Evolutionary conservation across 2,113 vertebrate genomes (phyloP).

Genomic region (Zapus hudsonius): DNA sequence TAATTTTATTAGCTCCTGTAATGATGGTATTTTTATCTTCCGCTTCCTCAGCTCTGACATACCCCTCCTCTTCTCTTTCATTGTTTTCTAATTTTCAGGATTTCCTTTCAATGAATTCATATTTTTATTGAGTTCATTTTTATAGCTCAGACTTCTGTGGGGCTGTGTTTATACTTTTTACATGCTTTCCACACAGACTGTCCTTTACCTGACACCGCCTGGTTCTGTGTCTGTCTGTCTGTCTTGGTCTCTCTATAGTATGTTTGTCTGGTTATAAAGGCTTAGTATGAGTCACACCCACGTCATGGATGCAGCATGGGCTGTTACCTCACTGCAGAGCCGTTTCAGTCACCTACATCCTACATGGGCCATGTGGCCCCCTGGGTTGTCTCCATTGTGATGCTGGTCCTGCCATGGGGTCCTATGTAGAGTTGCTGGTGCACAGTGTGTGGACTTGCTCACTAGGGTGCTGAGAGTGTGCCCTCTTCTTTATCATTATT

Average conservation of each 20-base stretch:
- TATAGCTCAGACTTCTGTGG: neutral
- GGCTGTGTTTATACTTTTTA: neutral
- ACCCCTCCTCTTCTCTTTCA: neutral
- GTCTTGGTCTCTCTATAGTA: neutral
- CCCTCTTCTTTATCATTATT: too few relatives aligned
- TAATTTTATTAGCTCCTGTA: neutral
- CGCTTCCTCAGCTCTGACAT: neutral
- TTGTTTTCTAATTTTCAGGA: slow-evolving; percentile 17
- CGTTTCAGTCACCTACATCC: neutral
- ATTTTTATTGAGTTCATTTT: slow-evolving; percentile 12
- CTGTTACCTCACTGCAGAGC: too few relatives aligned
- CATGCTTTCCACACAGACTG: neutral
- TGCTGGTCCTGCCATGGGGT: too few relatives aligned
- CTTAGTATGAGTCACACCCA: neutral
- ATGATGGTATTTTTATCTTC: neutral
- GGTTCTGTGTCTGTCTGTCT: neutral
- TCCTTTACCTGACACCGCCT: neutral
- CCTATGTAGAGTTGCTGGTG: too few relatives aligned
- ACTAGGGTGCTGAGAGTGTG: too few relatives aligned
- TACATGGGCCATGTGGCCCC: too few relatives aligned
- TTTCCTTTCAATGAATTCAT: neutral
- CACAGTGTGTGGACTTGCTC: too few relatives aligned
- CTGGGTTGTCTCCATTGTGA: too few relatives aligned
- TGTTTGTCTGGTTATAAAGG: neutral
- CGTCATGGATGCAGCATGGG: too few relatives aligned